A percentile compares a stretch with the other conserved stretches of the same genome.
Evolutionary conservation across 2,888 invertebrate genomes (phyloP).

Genomic region (Drosophila demipolita): DNA sequence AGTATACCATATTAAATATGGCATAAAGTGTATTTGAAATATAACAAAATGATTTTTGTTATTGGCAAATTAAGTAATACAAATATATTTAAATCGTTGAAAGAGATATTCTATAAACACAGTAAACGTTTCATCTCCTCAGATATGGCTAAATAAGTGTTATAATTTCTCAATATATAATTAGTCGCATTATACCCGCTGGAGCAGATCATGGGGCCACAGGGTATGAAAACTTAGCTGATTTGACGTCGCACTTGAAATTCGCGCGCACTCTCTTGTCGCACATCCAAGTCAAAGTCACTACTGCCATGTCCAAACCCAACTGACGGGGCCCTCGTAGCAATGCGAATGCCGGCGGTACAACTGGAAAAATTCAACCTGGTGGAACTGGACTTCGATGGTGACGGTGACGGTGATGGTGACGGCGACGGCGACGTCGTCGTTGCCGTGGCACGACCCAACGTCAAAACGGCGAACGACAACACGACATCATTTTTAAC

Average conservation of each 20-base stretch:
- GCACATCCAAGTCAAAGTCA: slow-evolving; percentile 68
- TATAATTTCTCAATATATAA: no score
- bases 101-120: background rate
- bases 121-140: background rate
- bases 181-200: background rate
- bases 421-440: background rate
- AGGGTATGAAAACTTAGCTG: slow-evolving; percentile 59
- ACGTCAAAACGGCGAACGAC: slow-evolving; percentile 55
- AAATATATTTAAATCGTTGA: background rate
- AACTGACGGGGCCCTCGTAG: slow-evolving; percentile 47
- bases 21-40: background rate
- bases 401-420: background rate
- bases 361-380: slow-evolving; percentile 70
- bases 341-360: slow-evolving; percentile 57
- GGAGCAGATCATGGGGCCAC: background rate
- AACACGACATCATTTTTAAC: slow-evolving; percentile 83
- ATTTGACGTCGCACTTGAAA: slow-evolving; percentile 76
- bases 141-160: background rate
- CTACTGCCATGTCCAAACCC: slow-evolving; percentile 48
- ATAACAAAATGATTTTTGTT: background rate
- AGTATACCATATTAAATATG: background rate
- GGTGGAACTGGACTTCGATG: slow-evolving; percentile 43
- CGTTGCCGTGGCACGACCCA: slow-evolving; percentile 58
- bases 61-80: background rate
- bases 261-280: slow-evolving; percentile 43